Evolutionary conservation across 2,888 invertebrate genomes (phyloP), one percentile per base, ranked within the genome.

Genomic region (Calephelis perditalis): DNA sequence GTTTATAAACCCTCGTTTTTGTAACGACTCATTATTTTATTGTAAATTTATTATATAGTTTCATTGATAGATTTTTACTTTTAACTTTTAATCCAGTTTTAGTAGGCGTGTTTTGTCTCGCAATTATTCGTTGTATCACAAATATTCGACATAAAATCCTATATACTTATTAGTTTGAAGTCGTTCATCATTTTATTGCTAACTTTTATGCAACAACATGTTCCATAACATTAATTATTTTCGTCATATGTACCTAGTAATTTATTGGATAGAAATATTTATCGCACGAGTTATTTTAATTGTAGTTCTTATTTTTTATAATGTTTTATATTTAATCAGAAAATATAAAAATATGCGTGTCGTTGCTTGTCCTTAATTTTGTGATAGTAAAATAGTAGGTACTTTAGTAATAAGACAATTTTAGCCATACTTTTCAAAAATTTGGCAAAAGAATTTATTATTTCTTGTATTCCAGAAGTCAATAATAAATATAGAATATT

Each of bases 331-430:
- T 49, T 26, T 26, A 49, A 49, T 49, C 12, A 8, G 3, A 49
- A 49, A 26, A 26, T 3, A 15, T 49, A 15, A 26, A 15, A 49
- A 49, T 37, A 1, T 15, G n/a, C 15, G 15, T 49, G 26, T 49
- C 15, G 15, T 49, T 49, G 49, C 15, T 26, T 49, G 49, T 49
- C 49, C 49, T 26, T 49, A 47, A 47, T 47, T 49, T 49, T 49
- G 49, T 49, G 49, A 49, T 49, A 49, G 10, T 49, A 15, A 49
- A 9, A 26, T 49, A 8, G 49, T 9, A 26, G 26, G 9, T 49
- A 49, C 40, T 8, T 40, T 40, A 40, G 40, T 6, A 40, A 40
- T 40, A 40, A 8, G 15, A 47, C 0, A 49, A 49, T 8, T 26
- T 49, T 15, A 10, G 26, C 6, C 12, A 12, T 10, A 26, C 2